These are phyloP conservation scores for Phocides pigmalion DNA, from an alignment of 1,140 invertebrate genomes.

Conservation along the genomic window DNA sequence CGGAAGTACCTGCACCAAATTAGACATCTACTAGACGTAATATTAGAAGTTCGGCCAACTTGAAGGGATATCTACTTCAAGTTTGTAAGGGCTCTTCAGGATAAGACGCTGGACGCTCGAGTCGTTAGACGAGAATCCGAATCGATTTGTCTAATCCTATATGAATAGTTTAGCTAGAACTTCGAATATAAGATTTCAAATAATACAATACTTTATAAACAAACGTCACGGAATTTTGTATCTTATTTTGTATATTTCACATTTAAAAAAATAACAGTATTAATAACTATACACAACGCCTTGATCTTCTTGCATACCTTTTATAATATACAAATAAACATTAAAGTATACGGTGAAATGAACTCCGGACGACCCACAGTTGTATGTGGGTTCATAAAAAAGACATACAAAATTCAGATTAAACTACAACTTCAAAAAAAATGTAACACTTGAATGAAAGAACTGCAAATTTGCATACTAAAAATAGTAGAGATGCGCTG, in stretches of 20 bases:
- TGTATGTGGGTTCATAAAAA: too few species aligned
- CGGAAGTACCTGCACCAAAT: constrained; percentile 7
- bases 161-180: neutral
- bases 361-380: too few species aligned
- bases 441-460: neutral
- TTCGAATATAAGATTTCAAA: neutral
- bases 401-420: neutral
- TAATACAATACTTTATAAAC: too few species aligned
- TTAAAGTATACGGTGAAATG: too few species aligned
- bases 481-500: neutral
- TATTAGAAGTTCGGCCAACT: constrained; percentile 17
- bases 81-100: constrained; percentile 1
- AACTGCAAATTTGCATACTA: neutral
- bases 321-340: too few species aligned
- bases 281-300: too few species aligned
- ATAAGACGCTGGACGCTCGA: neutral
- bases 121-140: neutral
- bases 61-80: constrained; percentile 16
- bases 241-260: too few species aligned
- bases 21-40: constrained; percentile 12
- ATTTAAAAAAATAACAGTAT: too few species aligned
- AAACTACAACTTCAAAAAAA: neutral
- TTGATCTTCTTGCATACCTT: too few species aligned
- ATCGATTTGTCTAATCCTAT: neutral
- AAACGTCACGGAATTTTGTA: too few species aligned